phyloP scores from a whole-genome alignment of 2,888 invertebrate genomes.

The Invenusta paracnida region DNA sequence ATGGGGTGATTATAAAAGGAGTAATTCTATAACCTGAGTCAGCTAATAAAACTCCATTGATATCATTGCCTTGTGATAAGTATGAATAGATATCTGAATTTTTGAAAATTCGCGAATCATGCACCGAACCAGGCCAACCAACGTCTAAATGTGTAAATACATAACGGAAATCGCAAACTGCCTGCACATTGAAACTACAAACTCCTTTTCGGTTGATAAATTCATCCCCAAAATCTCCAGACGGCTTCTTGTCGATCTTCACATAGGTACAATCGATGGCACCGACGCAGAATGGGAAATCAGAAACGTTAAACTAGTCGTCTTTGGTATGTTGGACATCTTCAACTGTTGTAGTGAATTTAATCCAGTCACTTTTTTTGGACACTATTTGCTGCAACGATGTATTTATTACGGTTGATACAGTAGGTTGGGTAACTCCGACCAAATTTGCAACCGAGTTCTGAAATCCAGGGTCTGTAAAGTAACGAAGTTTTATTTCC shows the following conservation, averaged over 20 bases:
- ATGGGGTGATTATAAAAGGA: conserved; percentile 38
- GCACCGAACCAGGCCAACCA: conserved; percentile 31
- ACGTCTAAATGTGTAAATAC: background rate
- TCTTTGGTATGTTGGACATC: background rate
- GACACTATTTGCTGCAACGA: background rate
- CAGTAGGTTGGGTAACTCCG: conserved; percentile 23
- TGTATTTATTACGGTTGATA: conserved; percentile 10
- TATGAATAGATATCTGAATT: conserved; percentile 15
- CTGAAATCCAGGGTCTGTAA: conserved; percentile 23
- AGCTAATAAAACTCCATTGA: conserved; percentile 31
- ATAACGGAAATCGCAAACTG: background rate
- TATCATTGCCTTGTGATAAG: background rate
- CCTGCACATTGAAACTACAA: conserved; percentile 20
- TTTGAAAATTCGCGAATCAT: conserved; percentile 1
- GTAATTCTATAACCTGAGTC: conserved; percentile 36
- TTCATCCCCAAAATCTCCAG: conserved; percentile 17
- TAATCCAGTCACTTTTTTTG: conserved; percentile 10
- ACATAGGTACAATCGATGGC: conserved; percentile 20
- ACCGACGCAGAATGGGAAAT: background rate
- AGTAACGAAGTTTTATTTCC: conserved; percentile 20
- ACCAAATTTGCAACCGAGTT: conserved; percentile 10
- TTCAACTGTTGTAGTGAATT: background rate
- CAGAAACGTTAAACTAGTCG: background rate
- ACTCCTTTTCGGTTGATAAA: conserved; percentile 8
- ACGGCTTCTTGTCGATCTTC: conserved; percentile 11